phyloP scores from a whole-genome alignment of 2,113 vertebrate genomes.

The Calypte anna region DNA sequence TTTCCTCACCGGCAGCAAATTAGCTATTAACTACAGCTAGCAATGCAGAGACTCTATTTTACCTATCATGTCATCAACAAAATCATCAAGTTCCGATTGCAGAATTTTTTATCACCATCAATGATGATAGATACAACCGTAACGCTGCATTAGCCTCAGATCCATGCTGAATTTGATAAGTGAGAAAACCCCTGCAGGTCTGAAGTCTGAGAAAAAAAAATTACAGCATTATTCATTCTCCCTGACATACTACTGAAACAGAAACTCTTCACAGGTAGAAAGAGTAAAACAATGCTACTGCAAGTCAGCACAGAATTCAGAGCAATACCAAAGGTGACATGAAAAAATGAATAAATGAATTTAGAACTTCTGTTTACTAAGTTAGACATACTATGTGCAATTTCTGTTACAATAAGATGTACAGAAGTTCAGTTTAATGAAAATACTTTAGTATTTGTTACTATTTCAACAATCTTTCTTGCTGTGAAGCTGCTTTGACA shows the following conservation, averaged over 20 bases:
- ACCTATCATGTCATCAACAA: neutral
- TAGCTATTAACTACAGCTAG: neutral
- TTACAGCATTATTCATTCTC: neutral
- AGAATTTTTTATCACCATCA: neutral
- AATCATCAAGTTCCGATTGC: neutral
- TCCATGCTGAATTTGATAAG: neutral
- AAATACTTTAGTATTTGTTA: neutral
- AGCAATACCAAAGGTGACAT: neutral
- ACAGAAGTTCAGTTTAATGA: neutral
- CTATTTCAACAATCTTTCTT: neutral
- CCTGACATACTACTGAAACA: neutral
- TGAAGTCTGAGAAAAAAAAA: neutral
- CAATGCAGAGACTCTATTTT: neutral
- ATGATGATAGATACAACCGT: neutral
- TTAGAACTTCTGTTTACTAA: neutral
- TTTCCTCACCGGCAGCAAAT: neutral
- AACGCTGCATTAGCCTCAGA: neutral
- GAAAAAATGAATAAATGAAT: neutral
- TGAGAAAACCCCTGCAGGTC: neutral
- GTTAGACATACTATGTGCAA: too few relatives aligned
- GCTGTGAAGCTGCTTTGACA: neutral
- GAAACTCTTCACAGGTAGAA: neutral
- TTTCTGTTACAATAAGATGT: neutral
- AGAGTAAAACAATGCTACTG: neutral
- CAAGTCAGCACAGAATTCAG: neutral